These are phyloP conservation scores for Pseudotriccus pelzelni DNA, from an alignment of 2,797 vertebrate species.

Conservation along the genomic window DNA sequence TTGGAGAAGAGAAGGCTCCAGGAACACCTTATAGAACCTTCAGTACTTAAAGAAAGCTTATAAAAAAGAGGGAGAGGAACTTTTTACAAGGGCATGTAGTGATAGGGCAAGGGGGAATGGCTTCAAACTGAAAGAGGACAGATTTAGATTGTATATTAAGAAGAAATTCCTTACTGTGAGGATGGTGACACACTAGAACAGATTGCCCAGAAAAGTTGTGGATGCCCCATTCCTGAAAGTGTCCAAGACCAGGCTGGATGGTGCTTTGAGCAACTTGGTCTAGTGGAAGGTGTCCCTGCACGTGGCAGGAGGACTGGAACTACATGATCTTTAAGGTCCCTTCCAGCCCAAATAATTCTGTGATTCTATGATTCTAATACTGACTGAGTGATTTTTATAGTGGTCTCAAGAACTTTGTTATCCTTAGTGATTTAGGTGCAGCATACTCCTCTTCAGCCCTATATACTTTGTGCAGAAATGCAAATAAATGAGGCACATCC, in stretches of 20 bases:
- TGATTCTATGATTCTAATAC: background rate
- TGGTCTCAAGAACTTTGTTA: background rate
- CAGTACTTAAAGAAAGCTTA: background rate
- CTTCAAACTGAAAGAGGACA: background rate
- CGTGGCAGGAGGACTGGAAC: too few relatives aligned
- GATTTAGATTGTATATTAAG: background rate
- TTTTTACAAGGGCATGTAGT: background rate
- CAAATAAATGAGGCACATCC: background rate
- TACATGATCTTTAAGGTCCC: background rate
- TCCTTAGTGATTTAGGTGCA: background rate
- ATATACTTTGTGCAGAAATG: background rate
- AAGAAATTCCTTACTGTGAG: background rate
- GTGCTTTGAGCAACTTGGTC: background rate
- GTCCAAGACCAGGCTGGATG: background rate
- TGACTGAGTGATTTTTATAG: background rate
- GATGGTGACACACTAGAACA: background rate
- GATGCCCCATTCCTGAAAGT: background rate
- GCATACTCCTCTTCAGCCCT: background rate
- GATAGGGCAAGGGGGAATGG: background rate
- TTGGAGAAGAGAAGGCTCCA: background rate
- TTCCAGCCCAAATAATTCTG: background rate
- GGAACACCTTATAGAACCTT: background rate
- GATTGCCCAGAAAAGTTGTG: background rate
- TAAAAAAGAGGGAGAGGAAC: background rate
- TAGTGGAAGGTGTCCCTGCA: background rate